A percentile compares a stretch with the other conserved stretches of the same genome.
These are phyloP conservation scores for Equus quagga DNA, from an alignment of 2,113 vertebrate species.

Conservation along the genomic window DNA sequence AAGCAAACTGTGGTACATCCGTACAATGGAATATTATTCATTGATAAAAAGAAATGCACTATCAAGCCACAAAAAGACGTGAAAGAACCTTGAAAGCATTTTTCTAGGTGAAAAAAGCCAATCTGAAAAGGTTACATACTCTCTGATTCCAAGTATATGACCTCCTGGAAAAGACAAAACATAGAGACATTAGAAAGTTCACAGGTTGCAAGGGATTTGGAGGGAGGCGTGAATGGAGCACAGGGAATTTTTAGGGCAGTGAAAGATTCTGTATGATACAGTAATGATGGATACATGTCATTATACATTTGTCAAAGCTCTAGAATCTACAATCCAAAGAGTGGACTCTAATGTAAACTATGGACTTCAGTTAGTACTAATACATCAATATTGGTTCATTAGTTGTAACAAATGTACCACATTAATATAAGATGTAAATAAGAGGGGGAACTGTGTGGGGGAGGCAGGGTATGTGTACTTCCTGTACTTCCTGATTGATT, in stretches of 20 bases:
- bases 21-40: neutral
- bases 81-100: neutral
- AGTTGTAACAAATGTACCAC: neutral
- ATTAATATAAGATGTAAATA: neutral
- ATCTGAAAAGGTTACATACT: neutral
- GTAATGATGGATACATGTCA: neutral
- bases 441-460: neutral
- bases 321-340: neutral
- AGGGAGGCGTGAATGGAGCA: neutral
- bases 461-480: neutral
- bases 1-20: neutral
- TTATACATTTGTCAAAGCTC: neutral
- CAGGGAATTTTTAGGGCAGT: neutral
- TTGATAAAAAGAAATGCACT: neutral
- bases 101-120: neutral
- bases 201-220: neutral
- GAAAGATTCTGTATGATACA: neutral
- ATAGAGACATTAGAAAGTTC: neutral
- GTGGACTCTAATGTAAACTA: neutral
- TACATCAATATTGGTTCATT: neutral
- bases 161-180: neutral
- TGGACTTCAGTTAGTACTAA: neutral
- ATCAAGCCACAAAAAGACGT: neutral
- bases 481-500: neutral
- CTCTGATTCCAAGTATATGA: neutral